Evolutionary conservation across 2,888 invertebrate genomes (phyloP).

Genomic region (Lydus trimaculatus): DNA sequence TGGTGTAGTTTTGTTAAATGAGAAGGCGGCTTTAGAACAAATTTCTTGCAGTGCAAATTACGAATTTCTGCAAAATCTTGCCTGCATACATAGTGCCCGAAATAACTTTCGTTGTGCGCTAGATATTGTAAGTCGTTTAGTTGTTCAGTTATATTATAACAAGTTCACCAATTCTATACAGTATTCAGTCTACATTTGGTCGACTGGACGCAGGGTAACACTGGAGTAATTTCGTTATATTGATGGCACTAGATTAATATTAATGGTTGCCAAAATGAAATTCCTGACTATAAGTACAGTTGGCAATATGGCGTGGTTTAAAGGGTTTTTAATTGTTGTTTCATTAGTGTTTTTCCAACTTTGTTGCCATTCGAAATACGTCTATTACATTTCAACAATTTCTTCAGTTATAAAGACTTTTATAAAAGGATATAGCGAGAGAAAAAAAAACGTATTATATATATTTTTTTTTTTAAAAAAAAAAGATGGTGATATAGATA

Average conservation of each 20-base stretch:
- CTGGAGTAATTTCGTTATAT: constrained; percentile 57
- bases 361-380: constrained; percentile 5
- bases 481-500: not conserved
- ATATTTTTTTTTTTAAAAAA: not conserved
- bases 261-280: constrained; percentile 59
- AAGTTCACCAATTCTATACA: not conserved
- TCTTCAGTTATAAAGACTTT: not conserved
- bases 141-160: constrained; percentile 10
- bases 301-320: constrained; percentile 51
- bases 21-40: constrained; percentile 22
- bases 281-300: constrained; percentile 54
- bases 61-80: constrained; percentile 41
- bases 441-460: not conserved
- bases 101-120: constrained; percentile 45
- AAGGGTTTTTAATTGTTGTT: constrained; percentile 54
- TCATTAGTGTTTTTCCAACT: constrained; percentile 38
- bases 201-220: constrained; percentile 35
- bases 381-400: not conserved
- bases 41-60: constrained; percentile 35
- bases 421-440: not conserved
- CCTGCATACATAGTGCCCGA: constrained; percentile 46
- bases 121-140: constrained; percentile 36
- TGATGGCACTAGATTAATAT: constrained; percentile 60
- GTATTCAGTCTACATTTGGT: constrained; percentile 18
- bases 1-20: not conserved